phyloP scores from a whole-genome alignment of 2,113 vertebrate species.

The Ctenomys sociabilis region DNA sequence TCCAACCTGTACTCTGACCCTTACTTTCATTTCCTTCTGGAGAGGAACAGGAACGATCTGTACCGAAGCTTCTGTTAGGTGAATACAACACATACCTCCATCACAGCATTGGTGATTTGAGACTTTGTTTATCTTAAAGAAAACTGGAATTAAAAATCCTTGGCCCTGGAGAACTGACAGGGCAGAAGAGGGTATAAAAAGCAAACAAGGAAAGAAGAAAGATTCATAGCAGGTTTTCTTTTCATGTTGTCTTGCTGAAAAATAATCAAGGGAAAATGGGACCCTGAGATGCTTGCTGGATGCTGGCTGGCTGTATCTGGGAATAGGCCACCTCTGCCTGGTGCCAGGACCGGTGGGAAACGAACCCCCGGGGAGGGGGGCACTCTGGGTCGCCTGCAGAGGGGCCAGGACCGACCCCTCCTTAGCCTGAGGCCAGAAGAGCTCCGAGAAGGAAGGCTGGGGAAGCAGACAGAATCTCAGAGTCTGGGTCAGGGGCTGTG shows the following conservation, averaged over 20 bases:
- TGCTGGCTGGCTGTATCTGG: not conserved
- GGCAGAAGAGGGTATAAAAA: not conserved
- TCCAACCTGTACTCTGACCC: not conserved
- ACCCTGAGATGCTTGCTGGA: not conserved
- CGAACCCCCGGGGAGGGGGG: too few relatives aligned
- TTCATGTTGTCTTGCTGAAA: not conserved
- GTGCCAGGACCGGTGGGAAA: rapidly evolving
- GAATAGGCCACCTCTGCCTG: not conserved
- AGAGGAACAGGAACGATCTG: not conserved
- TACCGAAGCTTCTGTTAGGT: not conserved
- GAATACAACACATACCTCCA: not conserved
- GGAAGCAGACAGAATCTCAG: not conserved
- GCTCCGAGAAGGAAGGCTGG: too few relatives aligned
- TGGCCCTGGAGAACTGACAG: not conserved
- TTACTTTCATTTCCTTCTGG: not conserved
- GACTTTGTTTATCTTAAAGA: not conserved
- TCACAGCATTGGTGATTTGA: constrained; percentile 12
- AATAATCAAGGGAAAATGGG: not conserved
- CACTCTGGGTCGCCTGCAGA: not conserved
- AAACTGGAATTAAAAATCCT: constrained; percentile 46
- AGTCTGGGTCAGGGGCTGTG: not conserved
- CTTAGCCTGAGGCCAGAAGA: not conserved
- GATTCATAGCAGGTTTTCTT: not conserved
- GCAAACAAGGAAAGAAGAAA: not conserved
- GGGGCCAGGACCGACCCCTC: not conserved